Evolutionary conservation across 1,140 invertebrate genomes (phyloP).

Genomic region (Pygmarrhopalites habei): DNA sequence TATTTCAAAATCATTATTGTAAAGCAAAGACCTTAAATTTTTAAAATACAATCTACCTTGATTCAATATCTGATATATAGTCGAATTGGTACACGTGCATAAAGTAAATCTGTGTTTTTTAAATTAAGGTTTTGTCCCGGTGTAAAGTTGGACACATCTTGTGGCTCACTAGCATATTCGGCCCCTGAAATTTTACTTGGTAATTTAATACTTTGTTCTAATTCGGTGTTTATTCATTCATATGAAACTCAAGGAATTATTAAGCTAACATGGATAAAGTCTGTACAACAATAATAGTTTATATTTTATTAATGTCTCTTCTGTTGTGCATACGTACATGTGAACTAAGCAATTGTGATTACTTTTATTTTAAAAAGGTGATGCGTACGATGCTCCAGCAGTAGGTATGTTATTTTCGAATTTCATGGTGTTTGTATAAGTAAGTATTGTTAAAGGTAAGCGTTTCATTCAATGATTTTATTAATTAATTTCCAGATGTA

Average conservation of each 20-base stretch:
- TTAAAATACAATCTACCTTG: too few species aligned
- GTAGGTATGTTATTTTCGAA: slow-evolving; percentile 70
- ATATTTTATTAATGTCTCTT: too few species aligned
- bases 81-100: too few species aligned
- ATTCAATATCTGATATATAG: too few species aligned
- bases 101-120: too few species aligned
- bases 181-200: slow-evolving; percentile 95
- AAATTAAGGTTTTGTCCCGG: slow-evolving; percentile 77
- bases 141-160: slow-evolving; percentile 95
- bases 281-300: too few species aligned
- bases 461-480: slow-evolving; percentile 38
- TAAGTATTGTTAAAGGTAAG: slow-evolving; percentile 5
- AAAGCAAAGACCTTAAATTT: too few species aligned
- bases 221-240: too few species aligned
- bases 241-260: slow-evolving; percentile 72
- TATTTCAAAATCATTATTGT: not conserved
- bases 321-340: not conserved
- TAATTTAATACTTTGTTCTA: too few species aligned
- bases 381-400: slow-evolving; percentile 86
- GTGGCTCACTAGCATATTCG: slow-evolving; percentile 98
- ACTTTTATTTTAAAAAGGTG: slow-evolving; percentile 48
- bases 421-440: too few species aligned
- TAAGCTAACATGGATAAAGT: too few species aligned
- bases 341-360: slow-evolving; percentile 43
- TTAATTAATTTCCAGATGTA: too few species aligned